Evolutionary conservation across 2,113 vertebrate species (phyloP).

Genomic region (Nycticorax nycticorax): DNA sequence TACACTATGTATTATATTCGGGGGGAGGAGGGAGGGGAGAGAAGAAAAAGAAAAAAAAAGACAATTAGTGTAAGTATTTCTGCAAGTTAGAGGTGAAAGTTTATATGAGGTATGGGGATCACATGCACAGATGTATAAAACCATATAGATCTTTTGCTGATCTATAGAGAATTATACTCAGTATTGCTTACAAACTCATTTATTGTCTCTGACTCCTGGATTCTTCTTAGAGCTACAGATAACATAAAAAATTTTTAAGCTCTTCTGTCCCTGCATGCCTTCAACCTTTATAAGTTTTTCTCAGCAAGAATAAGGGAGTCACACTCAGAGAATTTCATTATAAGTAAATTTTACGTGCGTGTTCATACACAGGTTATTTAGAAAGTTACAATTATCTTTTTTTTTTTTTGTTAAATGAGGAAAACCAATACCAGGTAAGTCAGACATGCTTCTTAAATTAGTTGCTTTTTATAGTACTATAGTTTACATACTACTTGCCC

Average conservation of each 20-base stretch:
- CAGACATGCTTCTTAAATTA: not conserved
- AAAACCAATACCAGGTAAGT: not conserved
- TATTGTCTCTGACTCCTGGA: not conserved
- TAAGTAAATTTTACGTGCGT: not conserved
- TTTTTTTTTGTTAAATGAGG: not conserved
- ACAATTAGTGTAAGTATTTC: not conserved
- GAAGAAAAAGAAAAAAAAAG: not conserved
- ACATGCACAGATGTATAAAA: not conserved
- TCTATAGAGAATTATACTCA: not conserved
- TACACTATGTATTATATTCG: not conserved
- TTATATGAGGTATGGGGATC: not conserved
- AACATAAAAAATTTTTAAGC: not conserved
- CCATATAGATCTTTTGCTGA: not conserved
- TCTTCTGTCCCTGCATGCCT: not conserved
- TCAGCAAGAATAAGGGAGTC: not conserved
- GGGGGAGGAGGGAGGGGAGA: accelerated
- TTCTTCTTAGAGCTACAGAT: not conserved
- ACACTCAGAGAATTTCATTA: not conserved
- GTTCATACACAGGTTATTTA: not conserved
- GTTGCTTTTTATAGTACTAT: not conserved
- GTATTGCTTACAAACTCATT: not conserved
- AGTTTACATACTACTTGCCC: not conserved
- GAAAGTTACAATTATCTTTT: not conserved
- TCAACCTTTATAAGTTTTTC: not conserved
- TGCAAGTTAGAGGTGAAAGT: not conserved